A percentile compares a stretch with the other conserved stretches of the same genome.
Evolutionary conservation across 2,888 invertebrate species (phyloP).

Genomic region (Limnephilus lunatus): DNA sequence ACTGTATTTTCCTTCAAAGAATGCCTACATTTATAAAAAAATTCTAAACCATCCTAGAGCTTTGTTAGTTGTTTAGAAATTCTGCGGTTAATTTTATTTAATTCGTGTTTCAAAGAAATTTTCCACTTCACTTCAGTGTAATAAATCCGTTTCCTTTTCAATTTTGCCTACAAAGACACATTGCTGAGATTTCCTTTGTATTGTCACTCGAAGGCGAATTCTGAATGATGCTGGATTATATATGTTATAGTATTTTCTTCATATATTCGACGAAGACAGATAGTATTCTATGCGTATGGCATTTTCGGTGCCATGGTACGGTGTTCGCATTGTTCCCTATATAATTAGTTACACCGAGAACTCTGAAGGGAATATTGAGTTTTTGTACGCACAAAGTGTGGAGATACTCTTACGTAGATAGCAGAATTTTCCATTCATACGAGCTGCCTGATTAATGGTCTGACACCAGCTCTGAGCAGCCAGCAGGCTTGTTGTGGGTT

Average conservation of each 20-base stretch:
- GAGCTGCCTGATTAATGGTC: not conserved
- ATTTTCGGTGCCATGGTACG: not conserved
- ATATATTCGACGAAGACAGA: not conserved
- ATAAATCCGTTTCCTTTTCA: not conserved
- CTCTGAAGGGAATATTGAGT: not conserved
- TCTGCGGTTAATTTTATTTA: not conserved
- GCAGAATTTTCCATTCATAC: not conserved
- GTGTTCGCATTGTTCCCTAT: not conserved
- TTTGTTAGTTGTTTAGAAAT: not conserved
- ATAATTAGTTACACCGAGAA: not conserved
- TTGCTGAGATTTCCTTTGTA: not conserved
- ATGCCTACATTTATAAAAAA: not conserved
- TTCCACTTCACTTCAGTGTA: not conserved
- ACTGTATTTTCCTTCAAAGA: not conserved
- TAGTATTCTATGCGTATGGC: not conserved
- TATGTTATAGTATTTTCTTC: not conserved
- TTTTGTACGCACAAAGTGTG: not conserved
- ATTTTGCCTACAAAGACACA: not conserved
- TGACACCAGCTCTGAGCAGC: not conserved
- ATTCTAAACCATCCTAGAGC: not conserved
- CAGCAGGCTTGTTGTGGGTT: not conserved
- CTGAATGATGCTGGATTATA: not conserved
- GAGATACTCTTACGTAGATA: not conserved
- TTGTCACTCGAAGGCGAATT: not conserved
- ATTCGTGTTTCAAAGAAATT: not conserved